A percentile compares a stretch with the other conserved stretches of the same genome.
Conservation (phyloP, 2,113 vertebrate genomes). For the Pachypanchax playfairii region DNA sequence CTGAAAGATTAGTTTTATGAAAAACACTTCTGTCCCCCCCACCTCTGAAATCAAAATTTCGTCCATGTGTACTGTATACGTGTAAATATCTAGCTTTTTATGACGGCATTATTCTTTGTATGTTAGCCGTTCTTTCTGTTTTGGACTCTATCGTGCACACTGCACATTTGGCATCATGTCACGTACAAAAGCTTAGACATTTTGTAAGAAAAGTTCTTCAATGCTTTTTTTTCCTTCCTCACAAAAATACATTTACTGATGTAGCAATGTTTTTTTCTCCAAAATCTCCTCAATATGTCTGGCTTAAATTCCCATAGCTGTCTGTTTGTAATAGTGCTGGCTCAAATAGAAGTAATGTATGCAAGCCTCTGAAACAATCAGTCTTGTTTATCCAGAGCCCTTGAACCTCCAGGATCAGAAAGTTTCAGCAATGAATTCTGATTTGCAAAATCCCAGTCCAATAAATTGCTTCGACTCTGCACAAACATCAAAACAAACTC, state of each 20-base stretch:
- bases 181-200: slow-evolving; percentile 4
- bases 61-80: too few species aligned
- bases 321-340: slow-evolving; percentile 57
- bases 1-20: too few species aligned
- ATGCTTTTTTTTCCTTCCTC: slow-evolving; percentile 20
- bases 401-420: slow-evolving; percentile 72
- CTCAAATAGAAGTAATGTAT: slow-evolving; percentile 68
- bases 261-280: slow-evolving; percentile 26
- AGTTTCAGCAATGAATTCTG: slow-evolving; percentile 71
- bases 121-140: slow-evolving; percentile 24
- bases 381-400: slow-evolving; percentile 77
- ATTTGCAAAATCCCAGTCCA: slow-evolving; percentile 76
- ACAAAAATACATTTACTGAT: slow-evolving; percentile 51
- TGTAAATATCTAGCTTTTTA: too few species aligned
- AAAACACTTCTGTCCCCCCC: too few species aligned
- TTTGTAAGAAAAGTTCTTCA: slow-evolving; percentile 17
- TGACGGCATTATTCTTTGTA: too few species aligned
- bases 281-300: slow-evolving; percentile 35
- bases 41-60: too few species aligned
- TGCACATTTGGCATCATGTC: slow-evolving; percentile 37
- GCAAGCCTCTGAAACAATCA: slow-evolving; percentile 74
- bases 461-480: slow-evolving; percentile 73
- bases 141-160: slow-evolving; percentile 28
- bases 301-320: slow-evolving; percentile 50
- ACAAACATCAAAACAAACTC: slow-evolving; percentile 67